A percentile compares a stretch with the other conserved stretches of the same genome.
phyloP scores from a whole-genome alignment of 2,888 invertebrate species.

The Arctia plantaginis region DNA sequence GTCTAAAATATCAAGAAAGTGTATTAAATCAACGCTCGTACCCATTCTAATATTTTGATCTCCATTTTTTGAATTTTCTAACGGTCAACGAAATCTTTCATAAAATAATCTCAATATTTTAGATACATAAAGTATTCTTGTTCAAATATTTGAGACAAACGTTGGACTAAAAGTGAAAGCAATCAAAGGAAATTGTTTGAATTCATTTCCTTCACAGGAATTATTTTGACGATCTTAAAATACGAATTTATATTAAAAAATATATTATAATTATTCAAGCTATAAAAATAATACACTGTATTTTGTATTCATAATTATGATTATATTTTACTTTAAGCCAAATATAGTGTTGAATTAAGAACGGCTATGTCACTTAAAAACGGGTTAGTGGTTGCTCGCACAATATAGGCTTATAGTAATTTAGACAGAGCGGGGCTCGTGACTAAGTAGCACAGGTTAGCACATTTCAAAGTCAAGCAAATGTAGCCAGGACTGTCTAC shows the following conservation, averaged over 20 bases:
- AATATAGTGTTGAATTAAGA: too few species aligned
- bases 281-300: background rate
- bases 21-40: background rate
- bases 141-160: constrained; percentile 21
- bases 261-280: background rate
- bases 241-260: constrained; percentile 1
- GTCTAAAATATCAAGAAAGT: background rate
- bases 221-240: constrained; percentile 4
- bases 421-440: background rate
- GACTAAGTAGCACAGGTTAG: background rate
- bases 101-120: constrained; percentile 13
- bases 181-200: constrained; percentile 22
- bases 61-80: background rate
- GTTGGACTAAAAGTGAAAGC: constrained; percentile 15
- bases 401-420: background rate
- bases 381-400: background rate
- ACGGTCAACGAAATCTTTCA: constrained; percentile 2
- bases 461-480: background rate
- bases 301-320: background rate
- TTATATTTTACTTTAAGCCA: too few species aligned
- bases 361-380: background rate
- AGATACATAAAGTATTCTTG: constrained; percentile 13
- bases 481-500: background rate
- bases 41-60: too few species aligned
- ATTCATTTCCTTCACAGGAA: constrained; percentile 14